These are phyloP conservation scores for Ctenoplectra terminalis DNA, from an alignment of 1,140 invertebrate genomes.

Conservation along the genomic window DNA sequence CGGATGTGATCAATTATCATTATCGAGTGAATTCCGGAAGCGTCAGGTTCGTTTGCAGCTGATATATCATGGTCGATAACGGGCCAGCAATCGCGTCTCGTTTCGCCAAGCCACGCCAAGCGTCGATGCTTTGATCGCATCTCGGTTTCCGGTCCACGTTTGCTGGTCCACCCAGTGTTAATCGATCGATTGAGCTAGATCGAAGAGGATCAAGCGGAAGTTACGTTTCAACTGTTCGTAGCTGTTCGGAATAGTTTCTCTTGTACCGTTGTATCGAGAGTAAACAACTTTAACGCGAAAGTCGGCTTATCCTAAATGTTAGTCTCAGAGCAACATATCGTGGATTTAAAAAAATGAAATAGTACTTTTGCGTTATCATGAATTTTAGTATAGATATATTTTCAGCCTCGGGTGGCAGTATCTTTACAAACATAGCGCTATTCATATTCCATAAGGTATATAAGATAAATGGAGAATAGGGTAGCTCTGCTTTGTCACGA, in stretches of 20 bases:
- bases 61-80: constrained; percentile 40
- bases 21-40: neutral
- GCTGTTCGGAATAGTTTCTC: neutral
- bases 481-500: too few species aligned
- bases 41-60: neutral
- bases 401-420: too few species aligned
- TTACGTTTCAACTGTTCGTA: neutral
- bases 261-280: too few species aligned
- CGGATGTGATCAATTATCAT: constrained; percentile 37
- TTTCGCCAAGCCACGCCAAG: constrained; percentile 24
- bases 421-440: too few species aligned
- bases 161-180: neutral
- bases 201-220: neutral
- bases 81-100: constrained; percentile 8
- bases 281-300: too few species aligned
- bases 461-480: too few species aligned
- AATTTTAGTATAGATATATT: too few species aligned
- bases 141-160: neutral
- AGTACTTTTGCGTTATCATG: too few species aligned
- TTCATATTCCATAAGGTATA: too few species aligned
- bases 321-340: too few species aligned
- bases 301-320: too few species aligned
- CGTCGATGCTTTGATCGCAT: constrained; percentile 3
- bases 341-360: too few species aligned
- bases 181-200: neutral